Percentiles rank a stretch among this genome's conserved stretches.
phyloP scores from a whole-genome alignment of 2,888 invertebrate species.

The Mechanitis mazaeus region DNA sequence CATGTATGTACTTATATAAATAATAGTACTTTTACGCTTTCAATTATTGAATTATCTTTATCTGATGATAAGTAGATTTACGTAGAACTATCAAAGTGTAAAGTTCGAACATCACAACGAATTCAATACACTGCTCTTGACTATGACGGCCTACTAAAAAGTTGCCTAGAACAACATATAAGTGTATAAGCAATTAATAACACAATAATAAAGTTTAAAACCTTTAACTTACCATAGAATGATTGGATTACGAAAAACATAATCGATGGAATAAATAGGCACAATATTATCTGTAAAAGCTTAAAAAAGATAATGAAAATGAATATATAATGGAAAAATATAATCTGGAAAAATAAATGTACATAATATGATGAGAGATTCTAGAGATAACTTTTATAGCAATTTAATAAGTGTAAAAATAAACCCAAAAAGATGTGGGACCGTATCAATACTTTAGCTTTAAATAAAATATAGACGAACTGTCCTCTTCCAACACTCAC shows the following conservation, averaged over 20 bases:
- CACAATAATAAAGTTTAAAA: constrained; percentile 18
- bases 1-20: constrained; percentile 30
- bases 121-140: constrained; percentile 15
- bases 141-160: constrained; percentile 1
- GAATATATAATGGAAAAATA: not conserved
- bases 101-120: constrained; percentile 2
- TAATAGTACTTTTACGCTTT: constrained; percentile 27
- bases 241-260: too few relatives aligned
- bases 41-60: constrained; percentile 27
- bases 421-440: too few relatives aligned
- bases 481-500: not conserved
- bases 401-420: too few relatives aligned
- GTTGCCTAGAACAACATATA: constrained; percentile 1
- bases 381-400: too few relatives aligned
- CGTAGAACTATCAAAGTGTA: constrained; percentile 18
- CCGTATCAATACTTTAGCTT: too few relatives aligned
- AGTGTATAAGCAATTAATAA: constrained; percentile 1
- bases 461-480: too few relatives aligned
- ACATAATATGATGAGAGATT: too few relatives aligned
- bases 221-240: constrained; percentile 10
- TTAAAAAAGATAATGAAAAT: constrained; percentile 11
- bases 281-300: constrained; percentile 14
- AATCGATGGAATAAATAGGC: constrained; percentile 12
- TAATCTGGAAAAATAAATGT: too few relatives aligned
- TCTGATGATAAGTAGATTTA: constrained; percentile 33